Percentiles rank a stretch among this genome's conserved stretches.
Evolutionary conservation across 2,888 invertebrate genomes (phyloP).

Genomic region (Caenorhabditis virilis): DNA sequence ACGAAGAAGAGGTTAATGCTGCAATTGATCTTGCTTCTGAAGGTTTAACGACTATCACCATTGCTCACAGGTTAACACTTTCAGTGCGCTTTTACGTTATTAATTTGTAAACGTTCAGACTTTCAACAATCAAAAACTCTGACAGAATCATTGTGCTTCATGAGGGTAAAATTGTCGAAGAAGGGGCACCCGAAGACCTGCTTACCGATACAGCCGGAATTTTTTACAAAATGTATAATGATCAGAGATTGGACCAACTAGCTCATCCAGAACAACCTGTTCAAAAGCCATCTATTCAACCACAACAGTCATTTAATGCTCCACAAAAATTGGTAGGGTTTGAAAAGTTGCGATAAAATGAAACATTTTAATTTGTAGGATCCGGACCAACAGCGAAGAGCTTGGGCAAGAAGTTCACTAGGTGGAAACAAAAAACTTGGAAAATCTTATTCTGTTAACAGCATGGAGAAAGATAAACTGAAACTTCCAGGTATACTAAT

Average conservation of each 20-base stretch:
- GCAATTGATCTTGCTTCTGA: conserved; percentile 65
- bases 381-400: conserved; percentile 50
- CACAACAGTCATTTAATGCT: conserved; percentile 39
- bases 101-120: conserved; percentile 10
- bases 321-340: conserved; percentile 23
- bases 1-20: conserved; percentile 66
- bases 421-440: conserved; percentile 60
- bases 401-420: conserved; percentile 64
- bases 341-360: conserved; percentile 7
- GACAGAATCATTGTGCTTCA: conserved; percentile 66
- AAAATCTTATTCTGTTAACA: conserved; percentile 64
- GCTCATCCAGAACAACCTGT: conserved; percentile 25
- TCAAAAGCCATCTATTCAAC: conserved; percentile 35
- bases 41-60: conserved; percentile 65
- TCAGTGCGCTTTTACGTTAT: not conserved
- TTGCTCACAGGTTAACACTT: conserved; percentile 55
- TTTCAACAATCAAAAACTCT: conserved; percentile 59
- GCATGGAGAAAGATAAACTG: conserved; percentile 58
- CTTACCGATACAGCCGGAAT: conserved; percentile 49
- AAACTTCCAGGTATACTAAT: conserved; percentile 50
- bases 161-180: conserved; percentile 62
- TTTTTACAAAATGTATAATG: conserved; percentile 58
- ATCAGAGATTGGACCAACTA: conserved; percentile 56
- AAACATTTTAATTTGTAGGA: conserved; percentile 28
- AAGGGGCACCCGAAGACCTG: conserved; percentile 63